Evolutionary conservation across 2,113 vertebrate species (phyloP).

Genomic region (Carassius gibelio): DNA sequence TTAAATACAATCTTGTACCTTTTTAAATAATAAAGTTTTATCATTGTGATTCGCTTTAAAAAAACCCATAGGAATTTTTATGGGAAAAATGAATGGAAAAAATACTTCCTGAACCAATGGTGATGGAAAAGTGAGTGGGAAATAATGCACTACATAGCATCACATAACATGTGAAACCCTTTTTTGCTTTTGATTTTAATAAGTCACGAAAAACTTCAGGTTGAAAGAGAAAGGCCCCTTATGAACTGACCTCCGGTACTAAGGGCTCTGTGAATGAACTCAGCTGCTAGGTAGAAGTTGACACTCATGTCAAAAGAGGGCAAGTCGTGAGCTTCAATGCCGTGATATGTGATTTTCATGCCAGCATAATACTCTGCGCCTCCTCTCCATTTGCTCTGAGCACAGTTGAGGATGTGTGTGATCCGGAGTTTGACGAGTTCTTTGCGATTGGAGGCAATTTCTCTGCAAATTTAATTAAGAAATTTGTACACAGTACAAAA

Average conservation of each 20-base stretch:
- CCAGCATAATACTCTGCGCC: slow-evolving; percentile 85
- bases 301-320: slow-evolving; percentile 96
- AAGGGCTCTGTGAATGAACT: slow-evolving; percentile 94
- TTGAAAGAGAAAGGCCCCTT: neutral
- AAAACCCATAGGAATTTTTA: too few relatives aligned
- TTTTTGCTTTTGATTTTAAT: neutral
- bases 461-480: slow-evolving; percentile 70
- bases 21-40: too few relatives aligned
- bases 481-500: neutral
- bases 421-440: slow-evolving; percentile 86
- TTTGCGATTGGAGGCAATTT: slow-evolving; percentile 87
- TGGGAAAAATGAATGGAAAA: too few relatives aligned
- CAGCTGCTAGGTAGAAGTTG: slow-evolving; percentile 90
- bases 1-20: too few relatives aligned
- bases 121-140: too few relatives aligned
- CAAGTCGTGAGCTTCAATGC: slow-evolving; percentile 91
- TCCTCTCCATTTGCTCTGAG: slow-evolving; percentile 89
- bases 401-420: slow-evolving; percentile 91
- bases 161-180: neutral
- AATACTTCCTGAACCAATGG: too few relatives aligned
- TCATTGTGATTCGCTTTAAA: too few relatives aligned
- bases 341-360: slow-evolving; percentile 87
- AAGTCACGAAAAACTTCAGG: neutral
- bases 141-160: too few relatives aligned
- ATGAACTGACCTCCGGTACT: slow-evolving; percentile 69